These are phyloP conservation scores for Micronisus gabar DNA, from an alignment of 2,113 vertebrate species.

Conservation along the genomic window DNA sequence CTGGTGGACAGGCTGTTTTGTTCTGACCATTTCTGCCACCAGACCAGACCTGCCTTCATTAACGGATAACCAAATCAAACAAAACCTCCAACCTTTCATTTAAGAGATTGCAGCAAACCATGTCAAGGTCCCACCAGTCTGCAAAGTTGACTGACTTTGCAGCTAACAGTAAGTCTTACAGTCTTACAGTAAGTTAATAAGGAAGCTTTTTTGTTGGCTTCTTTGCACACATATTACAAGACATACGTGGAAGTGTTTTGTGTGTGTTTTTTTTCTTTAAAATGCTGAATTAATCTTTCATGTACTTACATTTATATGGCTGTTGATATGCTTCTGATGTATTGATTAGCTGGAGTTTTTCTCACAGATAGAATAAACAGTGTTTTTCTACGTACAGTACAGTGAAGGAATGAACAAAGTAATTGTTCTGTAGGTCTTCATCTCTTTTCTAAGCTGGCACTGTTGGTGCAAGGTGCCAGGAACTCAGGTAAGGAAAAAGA, in stretches of 20 bases:
- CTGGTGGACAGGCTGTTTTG: neutral
- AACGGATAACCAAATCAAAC: conserved; percentile 51
- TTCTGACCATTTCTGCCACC: neutral
- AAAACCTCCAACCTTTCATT: neutral
- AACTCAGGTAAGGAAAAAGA: neutral
- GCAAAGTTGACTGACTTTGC: neutral
- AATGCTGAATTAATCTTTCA: neutral
- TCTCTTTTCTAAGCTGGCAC: neutral
- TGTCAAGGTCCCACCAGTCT: neutral
- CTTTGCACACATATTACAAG: neutral
- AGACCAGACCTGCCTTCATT: neutral
- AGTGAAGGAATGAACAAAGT: neutral
- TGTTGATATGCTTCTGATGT: neutral
- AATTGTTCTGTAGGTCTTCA: neutral
- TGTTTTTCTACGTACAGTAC: neutral
- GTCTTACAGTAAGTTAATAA: neutral
- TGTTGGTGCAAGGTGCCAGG: neutral
- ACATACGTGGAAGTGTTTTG: neutral
- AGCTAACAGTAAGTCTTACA: neutral
- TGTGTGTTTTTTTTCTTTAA: neutral
- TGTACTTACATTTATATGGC: neutral
- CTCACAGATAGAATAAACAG: neutral
- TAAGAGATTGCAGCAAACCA: neutral
- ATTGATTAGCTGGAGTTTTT: neutral
- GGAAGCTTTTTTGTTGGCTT: neutral